phyloP scores from a whole-genome alignment of 2,797 vertebrate species.

The Sparus aurata region DNA sequence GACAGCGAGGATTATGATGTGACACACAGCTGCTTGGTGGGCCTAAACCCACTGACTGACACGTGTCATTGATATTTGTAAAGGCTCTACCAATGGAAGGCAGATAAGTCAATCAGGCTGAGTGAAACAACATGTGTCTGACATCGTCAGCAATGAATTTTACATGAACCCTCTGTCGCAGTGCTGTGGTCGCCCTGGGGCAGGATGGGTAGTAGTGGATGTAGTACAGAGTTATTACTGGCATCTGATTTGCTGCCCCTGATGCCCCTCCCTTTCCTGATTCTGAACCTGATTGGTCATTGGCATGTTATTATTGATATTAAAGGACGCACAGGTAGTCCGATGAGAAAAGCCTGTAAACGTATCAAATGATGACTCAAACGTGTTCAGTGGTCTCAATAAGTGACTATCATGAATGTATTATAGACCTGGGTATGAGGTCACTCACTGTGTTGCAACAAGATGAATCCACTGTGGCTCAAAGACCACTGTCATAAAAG shows the following conservation, averaged over 20 bases:
- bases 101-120: constrained; percentile 77
- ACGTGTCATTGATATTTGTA: constrained; percentile 67
- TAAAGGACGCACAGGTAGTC: not conserved
- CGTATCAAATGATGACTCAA: not conserved
- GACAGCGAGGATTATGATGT: constrained; percentile 77
- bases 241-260: not conserved
- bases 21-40: constrained; percentile 68
- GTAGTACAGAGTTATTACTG: not conserved
- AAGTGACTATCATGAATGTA: too few relatives aligned
- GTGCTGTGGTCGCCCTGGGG: constrained; percentile 20
- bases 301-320: constrained; percentile 7
- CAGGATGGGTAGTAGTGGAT: not conserved
- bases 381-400: not conserved
- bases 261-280: not conserved
- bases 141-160: constrained; percentile 65
- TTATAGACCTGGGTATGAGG: too few relatives aligned
- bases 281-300: not conserved
- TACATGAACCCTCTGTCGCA: constrained; percentile 54
- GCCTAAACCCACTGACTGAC: constrained; percentile 79
- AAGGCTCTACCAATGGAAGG: constrained; percentile 68
- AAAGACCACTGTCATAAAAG: too few relatives aligned
- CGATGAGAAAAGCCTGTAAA: not conserved
- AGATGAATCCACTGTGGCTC: too few relatives aligned
- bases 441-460: too few relatives aligned
- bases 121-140: constrained; percentile 68